Percentiles rank a stretch among this genome's conserved stretches.
phyloP scores from a whole-genome alignment of 2,888 invertebrate genomes.

The Eristalis arbustorum region DNA sequence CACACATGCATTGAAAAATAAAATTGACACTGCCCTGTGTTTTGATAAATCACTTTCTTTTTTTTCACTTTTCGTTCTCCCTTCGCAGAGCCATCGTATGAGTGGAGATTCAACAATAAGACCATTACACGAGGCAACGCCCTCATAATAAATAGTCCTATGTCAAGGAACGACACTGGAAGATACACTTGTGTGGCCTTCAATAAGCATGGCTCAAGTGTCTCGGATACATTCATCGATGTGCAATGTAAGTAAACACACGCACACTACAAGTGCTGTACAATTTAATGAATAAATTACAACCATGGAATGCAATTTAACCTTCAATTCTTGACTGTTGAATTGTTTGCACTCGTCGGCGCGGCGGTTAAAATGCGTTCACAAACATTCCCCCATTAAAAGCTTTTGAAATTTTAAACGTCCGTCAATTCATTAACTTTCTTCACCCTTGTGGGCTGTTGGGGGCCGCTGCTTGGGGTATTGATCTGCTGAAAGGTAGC shows the following conservation, averaged over 20 bases:
- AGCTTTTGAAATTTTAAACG: too few species aligned
- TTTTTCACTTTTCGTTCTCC: slow-evolving; percentile 28
- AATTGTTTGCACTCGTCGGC: neutral
- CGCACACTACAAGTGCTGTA: neutral
- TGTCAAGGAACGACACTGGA: slow-evolving; percentile 87
- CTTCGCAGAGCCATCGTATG: slow-evolving; percentile 76
- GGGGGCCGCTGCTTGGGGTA: too few species aligned
- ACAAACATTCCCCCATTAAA: too few species aligned
- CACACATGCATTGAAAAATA: neutral
- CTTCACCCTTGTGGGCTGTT: too few species aligned
- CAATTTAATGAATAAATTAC: neutral
- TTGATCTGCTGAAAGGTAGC: too few species aligned
- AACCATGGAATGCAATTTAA: neutral
- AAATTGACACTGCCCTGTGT: neutral
- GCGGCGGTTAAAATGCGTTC: too few species aligned
- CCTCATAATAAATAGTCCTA: slow-evolving; percentile 84
- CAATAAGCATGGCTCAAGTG: slow-evolving; percentile 89
- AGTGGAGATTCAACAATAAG: slow-evolving; percentile 79
- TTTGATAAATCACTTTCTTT: slow-evolving; percentile 11
- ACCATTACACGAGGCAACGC: slow-evolving; percentile 77
- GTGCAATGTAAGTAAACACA: slow-evolving; percentile 87
- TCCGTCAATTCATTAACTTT: too few species aligned
- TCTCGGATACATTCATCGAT: slow-evolving; percentile 86
- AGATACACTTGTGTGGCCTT: slow-evolving; percentile 89
- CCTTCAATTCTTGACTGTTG: neutral